Percentiles rank a stretch among this genome's conserved stretches.
These are phyloP conservation scores for Sparus aurata DNA, from an alignment of 2,797 vertebrate species.

Conservation along the genomic window DNA sequence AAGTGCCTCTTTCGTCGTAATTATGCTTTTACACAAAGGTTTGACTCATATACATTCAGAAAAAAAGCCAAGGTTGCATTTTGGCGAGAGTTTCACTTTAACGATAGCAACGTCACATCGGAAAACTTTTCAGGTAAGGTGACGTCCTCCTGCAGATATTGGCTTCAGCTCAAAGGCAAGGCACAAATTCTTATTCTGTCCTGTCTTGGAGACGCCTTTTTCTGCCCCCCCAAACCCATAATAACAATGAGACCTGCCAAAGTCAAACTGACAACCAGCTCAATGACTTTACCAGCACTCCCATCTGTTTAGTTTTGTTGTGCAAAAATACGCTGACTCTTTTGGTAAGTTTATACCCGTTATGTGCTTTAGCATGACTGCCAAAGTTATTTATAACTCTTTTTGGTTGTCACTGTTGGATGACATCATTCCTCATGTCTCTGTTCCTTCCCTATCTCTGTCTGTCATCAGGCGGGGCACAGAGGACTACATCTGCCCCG, in stretches of 20 bases:
- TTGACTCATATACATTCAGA: no score
- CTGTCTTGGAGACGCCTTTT: neutral
- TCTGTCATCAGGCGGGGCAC: constrained; percentile 70
- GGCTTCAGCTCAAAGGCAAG: neutral
- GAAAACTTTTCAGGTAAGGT: neutral
- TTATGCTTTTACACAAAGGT: no score
- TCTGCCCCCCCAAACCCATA: constrained; percentile 34
- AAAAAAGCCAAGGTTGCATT: no score
- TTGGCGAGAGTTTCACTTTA: no score
- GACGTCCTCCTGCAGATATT: neutral
- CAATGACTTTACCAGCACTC: constrained; percentile 32
- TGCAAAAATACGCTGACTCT: constrained; percentile 33
- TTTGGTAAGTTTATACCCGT: constrained; percentile 18
- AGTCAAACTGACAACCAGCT: neutral
- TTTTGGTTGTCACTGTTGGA: constrained; percentile 44
- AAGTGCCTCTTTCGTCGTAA: no score
- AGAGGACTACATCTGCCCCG: constrained; percentile 59
- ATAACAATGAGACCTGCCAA: constrained; percentile 31
- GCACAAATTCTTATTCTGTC: neutral
- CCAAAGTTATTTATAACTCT: constrained; percentile 38
- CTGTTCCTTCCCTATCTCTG: constrained; percentile 66
- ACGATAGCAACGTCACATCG: neutral
- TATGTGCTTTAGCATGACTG: neutral
- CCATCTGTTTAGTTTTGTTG: constrained; percentile 25
- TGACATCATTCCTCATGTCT: constrained; percentile 69